Evolutionary conservation across 2,888 invertebrate genomes (phyloP).

Genomic region (Lasioglossum villosulum): DNA sequence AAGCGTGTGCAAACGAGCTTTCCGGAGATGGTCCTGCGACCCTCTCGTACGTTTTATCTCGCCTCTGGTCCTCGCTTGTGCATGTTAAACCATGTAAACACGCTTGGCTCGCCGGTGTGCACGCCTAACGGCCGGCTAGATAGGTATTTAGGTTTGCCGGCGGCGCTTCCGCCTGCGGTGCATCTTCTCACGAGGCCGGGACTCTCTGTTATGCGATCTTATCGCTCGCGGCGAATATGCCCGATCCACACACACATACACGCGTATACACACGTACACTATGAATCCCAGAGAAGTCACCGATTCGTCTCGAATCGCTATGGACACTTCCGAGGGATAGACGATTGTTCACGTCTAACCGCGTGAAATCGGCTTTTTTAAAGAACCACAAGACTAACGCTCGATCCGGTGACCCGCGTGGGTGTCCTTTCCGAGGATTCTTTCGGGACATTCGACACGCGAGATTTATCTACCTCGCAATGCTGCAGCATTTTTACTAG

Average conservation of each 20-base stretch:
- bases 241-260: conserved; percentile 41
- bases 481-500: background rate
- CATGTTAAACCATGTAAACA: conserved; percentile 61
- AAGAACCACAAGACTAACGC: background rate
- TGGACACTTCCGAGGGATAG: conserved; percentile 23
- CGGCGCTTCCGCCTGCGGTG: conserved; percentile 70
- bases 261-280: background rate
- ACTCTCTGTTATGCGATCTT: conserved; percentile 52
- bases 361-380: conserved; percentile 25
- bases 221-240: conserved; percentile 55
- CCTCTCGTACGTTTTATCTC: conserved; percentile 65
- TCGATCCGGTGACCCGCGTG: conserved; percentile 25
- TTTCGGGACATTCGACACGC: conserved; percentile 7
- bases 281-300: conserved; percentile 16
- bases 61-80: conserved; percentile 43
- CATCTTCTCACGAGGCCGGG: conserved; percentile 67
- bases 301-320: conserved; percentile 23
- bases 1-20: conserved; percentile 47
- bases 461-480: background rate
- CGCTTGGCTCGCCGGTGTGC: conserved; percentile 45
- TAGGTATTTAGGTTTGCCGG: conserved; percentile 70
- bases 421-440: conserved; percentile 8
- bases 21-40: conserved; percentile 39
- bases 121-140: conserved; percentile 60
- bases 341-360: background rate